Conservation (phyloP, 2,888 invertebrate species). For the Lycophotia porphyrea region DNA sequence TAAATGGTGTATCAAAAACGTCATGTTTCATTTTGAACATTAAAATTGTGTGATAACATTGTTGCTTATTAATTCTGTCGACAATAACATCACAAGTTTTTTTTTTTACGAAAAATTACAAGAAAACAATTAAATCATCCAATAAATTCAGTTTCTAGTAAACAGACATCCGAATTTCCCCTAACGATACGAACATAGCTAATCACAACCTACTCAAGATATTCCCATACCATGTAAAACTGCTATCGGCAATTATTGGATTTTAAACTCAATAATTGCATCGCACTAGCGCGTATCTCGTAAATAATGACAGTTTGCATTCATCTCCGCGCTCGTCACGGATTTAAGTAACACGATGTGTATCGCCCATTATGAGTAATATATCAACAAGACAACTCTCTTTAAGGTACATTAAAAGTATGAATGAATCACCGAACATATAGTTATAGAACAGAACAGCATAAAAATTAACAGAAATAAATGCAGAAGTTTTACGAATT, state of each 20-base stretch:
- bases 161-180: neutral
- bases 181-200: neutral
- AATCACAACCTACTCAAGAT: conserved; percentile 11
- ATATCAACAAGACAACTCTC: no score
- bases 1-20: neutral
- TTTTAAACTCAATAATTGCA: conserved; percentile 61
- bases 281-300: conserved; percentile 53
- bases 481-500: neutral
- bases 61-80: neutral
- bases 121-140: neutral
- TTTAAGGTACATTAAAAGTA: neutral
- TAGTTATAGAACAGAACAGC: neutral
- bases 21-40: neutral
- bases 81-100: neutral
- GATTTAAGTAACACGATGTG: conserved; percentile 39
- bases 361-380: neutral
- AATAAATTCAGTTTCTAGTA: neutral
- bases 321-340: conserved; percentile 39
- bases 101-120: neutral
- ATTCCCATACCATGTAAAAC: conserved; percentile 9
- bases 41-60: neutral
- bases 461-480: neutral
- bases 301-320: conserved; percentile 63
- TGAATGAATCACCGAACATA: neutral
- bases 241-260: conserved; percentile 48